Conservation (phyloP, 2,113 vertebrate species). For the Chloebia gouldiae region DNA sequence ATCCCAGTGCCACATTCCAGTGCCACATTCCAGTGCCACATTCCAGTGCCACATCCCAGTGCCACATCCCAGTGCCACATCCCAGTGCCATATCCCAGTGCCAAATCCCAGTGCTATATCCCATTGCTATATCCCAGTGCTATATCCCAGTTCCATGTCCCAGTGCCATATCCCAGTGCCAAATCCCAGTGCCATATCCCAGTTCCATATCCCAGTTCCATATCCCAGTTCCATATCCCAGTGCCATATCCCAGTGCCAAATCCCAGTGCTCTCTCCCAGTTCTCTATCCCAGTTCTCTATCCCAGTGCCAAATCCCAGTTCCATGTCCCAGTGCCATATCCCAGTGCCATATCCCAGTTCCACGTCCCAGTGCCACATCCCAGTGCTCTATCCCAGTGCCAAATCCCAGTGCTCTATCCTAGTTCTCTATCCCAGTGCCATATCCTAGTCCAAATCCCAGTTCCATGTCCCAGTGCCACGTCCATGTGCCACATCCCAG, state of each 20-base stretch:
- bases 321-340: fast-evolving
- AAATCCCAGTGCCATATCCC: background rate
- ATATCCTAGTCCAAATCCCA: too few relatives aligned
- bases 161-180: fast-evolving
- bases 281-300: too few relatives aligned
- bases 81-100: fast-evolving
- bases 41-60: fast-evolving
- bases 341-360: fast-evolving
- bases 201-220: fast-evolving
- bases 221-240: fast-evolving
- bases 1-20: fast-evolving
- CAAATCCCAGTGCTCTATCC: fast-evolving
- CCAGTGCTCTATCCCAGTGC: too few relatives aligned
- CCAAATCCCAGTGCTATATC: fast-evolving
- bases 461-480: too few relatives aligned
- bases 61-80: fast-evolving
- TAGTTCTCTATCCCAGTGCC: too few relatives aligned
- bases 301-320: fast-evolving
- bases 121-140: fast-evolving
- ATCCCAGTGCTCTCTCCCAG: fast-evolving
- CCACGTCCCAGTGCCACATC: fast-evolving
- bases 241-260: fast-evolving
- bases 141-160: fast-evolving
- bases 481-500: too few relatives aligned
- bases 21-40: fast-evolving